A percentile compares a stretch with the other conserved stretches of the same genome.
These are phyloP conservation scores for Diplosoma virens DNA, from an alignment of 23 tunicate species.

Conservation along the genomic window DNA sequence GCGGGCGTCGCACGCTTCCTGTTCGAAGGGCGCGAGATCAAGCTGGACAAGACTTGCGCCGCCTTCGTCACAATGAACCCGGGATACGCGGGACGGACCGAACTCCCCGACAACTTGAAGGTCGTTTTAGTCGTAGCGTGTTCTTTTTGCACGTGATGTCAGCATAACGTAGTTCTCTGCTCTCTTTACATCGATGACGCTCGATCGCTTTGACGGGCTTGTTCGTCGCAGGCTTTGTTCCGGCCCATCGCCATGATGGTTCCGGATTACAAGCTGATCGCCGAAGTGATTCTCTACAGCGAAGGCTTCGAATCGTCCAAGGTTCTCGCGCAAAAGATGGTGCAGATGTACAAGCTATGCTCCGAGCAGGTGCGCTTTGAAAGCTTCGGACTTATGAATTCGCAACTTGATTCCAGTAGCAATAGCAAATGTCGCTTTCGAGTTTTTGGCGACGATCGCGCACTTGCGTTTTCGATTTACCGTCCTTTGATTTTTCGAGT, in stretches of 20 bases:
- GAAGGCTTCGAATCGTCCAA: conserved; percentile 95
- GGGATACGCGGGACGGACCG: conserved; percentile 96
- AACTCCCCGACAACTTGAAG: conserved; percentile 95
- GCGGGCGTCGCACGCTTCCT: conserved; percentile 66
- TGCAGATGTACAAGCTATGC: conserved; percentile 94
- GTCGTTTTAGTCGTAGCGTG: conserved; percentile 4
- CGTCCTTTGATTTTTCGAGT: neutral
- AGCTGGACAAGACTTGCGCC: conserved; percentile 86
- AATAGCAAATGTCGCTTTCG: too few relatives aligned
- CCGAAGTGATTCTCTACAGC: conserved; percentile 91
- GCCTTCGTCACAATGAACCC: conserved; percentile 99
- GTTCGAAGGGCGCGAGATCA: conserved; percentile 97
- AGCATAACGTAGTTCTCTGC: too few relatives aligned
- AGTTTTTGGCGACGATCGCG: too few relatives aligned
- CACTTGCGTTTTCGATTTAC: neutral
- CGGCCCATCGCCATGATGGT: conserved; percentile 99
- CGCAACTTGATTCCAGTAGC: too few relatives aligned
- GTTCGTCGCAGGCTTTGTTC: conserved; percentile 84
- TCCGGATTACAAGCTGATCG: conserved; percentile 94
- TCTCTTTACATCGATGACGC: too few relatives aligned
- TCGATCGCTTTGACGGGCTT: too few relatives aligned
- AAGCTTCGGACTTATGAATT: too few relatives aligned
- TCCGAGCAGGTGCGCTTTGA: conserved; percentile 98
- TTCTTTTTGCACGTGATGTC: too few relatives aligned
- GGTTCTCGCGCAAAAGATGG: conserved; percentile 85